phyloP scores from a whole-genome alignment of 2,797 vertebrate genomes.

The Prunella strophiata region DNA sequence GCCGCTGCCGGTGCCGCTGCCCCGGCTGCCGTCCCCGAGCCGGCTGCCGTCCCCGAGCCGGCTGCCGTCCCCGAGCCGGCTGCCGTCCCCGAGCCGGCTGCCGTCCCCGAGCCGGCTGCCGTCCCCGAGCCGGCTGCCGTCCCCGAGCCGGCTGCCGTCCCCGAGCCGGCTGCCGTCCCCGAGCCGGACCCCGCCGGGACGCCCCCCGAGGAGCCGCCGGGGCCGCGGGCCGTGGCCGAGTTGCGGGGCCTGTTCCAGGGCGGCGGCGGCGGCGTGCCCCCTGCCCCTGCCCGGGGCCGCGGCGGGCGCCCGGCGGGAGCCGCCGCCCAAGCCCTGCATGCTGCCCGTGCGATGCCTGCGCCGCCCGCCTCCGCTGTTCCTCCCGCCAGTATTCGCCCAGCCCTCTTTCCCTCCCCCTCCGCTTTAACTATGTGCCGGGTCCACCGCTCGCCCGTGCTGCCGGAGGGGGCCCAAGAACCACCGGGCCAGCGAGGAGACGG shows the following conservation, averaged over 20 bases:
- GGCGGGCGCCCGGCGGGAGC: background rate
- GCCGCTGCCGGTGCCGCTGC: background rate
- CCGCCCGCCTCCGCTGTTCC: too few relatives aligned
- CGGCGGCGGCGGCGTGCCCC: background rate
- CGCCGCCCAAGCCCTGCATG: slow-evolving; percentile 78
- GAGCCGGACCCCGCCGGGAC: background rate
- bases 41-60: too few relatives aligned
- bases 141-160: background rate
- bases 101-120: too few relatives aligned
- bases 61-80: too few relatives aligned
- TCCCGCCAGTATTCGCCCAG: too few relatives aligned
- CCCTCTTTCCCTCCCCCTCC: too few relatives aligned
- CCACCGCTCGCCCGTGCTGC: slow-evolving; percentile 74
- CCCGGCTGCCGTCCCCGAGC: too few relatives aligned
- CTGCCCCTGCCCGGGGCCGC: background rate
- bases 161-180: background rate
- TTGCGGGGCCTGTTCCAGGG: slow-evolving; percentile 45
- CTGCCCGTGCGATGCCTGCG: too few relatives aligned
- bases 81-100: too few relatives aligned
- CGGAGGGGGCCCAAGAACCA: slow-evolving; percentile 71
- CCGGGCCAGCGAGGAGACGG: slow-evolving; percentile 73
- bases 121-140: too few relatives aligned
- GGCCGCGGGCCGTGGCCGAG: background rate
- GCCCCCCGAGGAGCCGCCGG: background rate
- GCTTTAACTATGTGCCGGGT: too few relatives aligned